These are phyloP conservation scores for Paedocypris micromegethes DNA, from an alignment of 2,797 vertebrate genomes.

Conservation along the genomic window DNA sequence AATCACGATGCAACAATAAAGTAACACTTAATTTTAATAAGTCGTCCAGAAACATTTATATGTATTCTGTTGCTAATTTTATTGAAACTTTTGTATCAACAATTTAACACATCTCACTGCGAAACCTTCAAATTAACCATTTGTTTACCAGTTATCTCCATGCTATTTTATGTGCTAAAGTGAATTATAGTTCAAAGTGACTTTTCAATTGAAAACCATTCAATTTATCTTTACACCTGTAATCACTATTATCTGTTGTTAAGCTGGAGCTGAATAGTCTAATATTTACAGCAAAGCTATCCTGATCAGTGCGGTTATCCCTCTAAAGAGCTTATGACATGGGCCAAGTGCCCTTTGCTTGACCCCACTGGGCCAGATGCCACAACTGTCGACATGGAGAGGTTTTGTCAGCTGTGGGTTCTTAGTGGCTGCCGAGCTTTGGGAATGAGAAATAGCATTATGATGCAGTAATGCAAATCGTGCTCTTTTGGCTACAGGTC, in stretches of 20 bases:
- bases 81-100: no score
- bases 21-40: no score
- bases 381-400: neutral
- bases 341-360: constrained; percentile 37
- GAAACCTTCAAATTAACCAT: no score
- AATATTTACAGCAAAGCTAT: constrained; percentile 39
- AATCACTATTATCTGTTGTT: constrained; percentile 16
- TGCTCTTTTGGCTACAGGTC: constrained; percentile 38
- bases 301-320: constrained; percentile 32
- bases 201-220: no score
- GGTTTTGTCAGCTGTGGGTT: neutral
- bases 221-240: neutral
- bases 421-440: constrained; percentile 1
- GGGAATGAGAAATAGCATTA: constrained; percentile 27
- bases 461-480: constrained; percentile 45
- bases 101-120: no score
- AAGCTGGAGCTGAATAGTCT: constrained; percentile 22
- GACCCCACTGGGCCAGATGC: constrained; percentile 30
- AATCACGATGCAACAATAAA: no score
- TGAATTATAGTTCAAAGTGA: no score
- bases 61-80: no score
- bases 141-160: no score
- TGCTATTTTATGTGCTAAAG: no score
- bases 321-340: constrained; percentile 38
- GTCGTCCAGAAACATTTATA: no score